Base-by-base conservation (phyloP, 2,888 invertebrate genomes). In the Seira musarum region DNA sequence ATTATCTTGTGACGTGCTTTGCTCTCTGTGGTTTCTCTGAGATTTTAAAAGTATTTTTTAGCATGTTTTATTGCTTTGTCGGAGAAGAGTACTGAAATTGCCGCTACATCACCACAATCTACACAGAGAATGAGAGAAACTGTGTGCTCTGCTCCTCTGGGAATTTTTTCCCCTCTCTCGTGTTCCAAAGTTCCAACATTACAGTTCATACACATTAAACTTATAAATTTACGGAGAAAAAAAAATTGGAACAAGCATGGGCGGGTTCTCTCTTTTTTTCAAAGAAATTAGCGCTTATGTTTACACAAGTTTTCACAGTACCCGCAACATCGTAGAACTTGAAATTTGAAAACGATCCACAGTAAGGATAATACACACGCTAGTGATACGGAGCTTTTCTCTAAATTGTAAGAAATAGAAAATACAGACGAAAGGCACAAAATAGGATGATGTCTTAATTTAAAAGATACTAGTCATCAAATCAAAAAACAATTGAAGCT, bases 271-370 rank as follows among this genome's bases (percentile, higher is more conserved):
- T 53, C 13, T 53, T 15, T 13, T 53, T 17, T 53, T 3, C 17
- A 17, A 17, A 53, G 53, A 53, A 53, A 53, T 53, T 53, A 67
- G 72, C 17, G 22, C 30, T 72, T 65, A 17, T 74, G 67, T 74
- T 74, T 74, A 61, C 74, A 74, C 74, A 67, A 74, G 67, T 74
- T 74, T 74, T 74, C 71, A 63, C 71, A 63, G 40, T 21, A n/a
- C n/a, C n/a, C n/a, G n/a, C n/a, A n/a, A n/a, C n/a, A n/a, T n/a
- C n/a, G n/a, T n/a, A n/a, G n/a, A n/a, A n/a, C n/a, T n/a, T n/a
- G n/a, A n/a, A n/a, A n/a, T n/a, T n/a, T n/a, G n/a, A n/a, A n/a
- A n/a, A n/a, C n/a, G n/a, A n/a, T n/a, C n/a, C n/a, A n/a, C n/a
- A n/a, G n/a, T n/a, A n/a, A n/a, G n/a, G n/a, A n/a, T n/a, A n/a